phyloP scores from a whole-genome alignment of 2,888 invertebrate genomes.

The Carabus problematicus region DNA sequence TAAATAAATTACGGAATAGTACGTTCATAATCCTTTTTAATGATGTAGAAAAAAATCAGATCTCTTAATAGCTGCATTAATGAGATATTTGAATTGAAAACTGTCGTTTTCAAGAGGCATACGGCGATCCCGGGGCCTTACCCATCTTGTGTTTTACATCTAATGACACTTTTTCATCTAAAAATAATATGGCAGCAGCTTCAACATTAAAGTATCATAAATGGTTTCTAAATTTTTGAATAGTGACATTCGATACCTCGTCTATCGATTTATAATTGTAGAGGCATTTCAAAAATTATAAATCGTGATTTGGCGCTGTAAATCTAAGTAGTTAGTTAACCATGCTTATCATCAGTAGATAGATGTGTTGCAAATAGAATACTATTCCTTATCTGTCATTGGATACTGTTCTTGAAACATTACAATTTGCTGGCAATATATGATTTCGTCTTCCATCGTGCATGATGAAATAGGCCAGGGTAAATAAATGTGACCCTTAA shows the following conservation, averaged over 20 bases:
- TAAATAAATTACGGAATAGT: no score
- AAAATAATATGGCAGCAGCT: neutral
- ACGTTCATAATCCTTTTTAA: no score
- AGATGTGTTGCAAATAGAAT: neutral
- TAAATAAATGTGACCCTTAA: no score
- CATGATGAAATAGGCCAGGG: neutral
- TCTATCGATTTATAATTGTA: constrained; percentile 18
- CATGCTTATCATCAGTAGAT: constrained; percentile 9
- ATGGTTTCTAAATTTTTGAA: constrained; percentile 1
- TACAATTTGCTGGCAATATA: neutral
- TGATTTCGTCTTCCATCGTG: no score
- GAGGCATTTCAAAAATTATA: constrained; percentile 30
- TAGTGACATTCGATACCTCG: constrained; percentile 7
- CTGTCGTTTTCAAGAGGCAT: no score
- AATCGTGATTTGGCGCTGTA: constrained; percentile 28
- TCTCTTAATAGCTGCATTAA: no score
- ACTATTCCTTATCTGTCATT: neutral
- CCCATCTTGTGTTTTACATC: neutral
- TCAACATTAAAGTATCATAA: constrained; percentile 4
- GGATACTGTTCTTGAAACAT: neutral
- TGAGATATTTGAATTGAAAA: no score
- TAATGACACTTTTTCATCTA: constrained; percentile 4
- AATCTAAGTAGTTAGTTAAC: neutral
- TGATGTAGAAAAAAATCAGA: no score
- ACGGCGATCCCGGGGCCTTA: no score